Conservation (phyloP, 2,797 vertebrate genomes). For the Gadopsis marmoratus region DNA sequence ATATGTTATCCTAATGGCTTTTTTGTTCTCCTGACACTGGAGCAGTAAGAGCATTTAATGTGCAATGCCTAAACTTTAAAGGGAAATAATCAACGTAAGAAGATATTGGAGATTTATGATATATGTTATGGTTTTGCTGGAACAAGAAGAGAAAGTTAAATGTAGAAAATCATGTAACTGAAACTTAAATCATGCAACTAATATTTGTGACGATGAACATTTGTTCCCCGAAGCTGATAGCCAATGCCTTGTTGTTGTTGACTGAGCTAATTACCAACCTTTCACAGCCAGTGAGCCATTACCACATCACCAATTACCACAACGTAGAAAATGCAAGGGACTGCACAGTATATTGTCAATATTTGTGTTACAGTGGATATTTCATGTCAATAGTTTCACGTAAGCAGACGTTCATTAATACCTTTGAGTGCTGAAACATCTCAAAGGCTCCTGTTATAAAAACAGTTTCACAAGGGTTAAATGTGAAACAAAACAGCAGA, state of each 20-base stretch:
- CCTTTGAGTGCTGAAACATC: neutral
- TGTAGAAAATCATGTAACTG: no score
- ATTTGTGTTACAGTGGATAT: neutral
- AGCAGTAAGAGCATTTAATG: neutral
- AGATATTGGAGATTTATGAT: neutral
- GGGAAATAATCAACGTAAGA: neutral
- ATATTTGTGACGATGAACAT: neutral
- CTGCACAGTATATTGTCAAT: neutral
- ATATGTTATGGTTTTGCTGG: neutral
- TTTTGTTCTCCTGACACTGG: neutral
- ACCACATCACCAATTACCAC: neutral
- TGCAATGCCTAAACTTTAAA: neutral
- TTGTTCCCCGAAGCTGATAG: neutral
- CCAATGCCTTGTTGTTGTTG: constrained; percentile 1
- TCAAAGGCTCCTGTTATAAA: constrained; percentile 11
- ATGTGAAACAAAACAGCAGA: constrained; percentile 57
- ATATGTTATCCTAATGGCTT: constrained; percentile 9
- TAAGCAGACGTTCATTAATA: constrained; percentile 1
- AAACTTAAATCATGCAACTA: no score
- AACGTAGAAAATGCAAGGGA: neutral
- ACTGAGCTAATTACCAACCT: neutral
- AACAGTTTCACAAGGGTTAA: constrained; percentile 37
- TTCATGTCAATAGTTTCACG: neutral
- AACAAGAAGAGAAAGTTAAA: neutral
- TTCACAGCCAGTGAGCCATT: neutral